Base-by-base conservation (phyloP, 2,797 vertebrate genomes). In the Epinephelus awoara region DNA sequence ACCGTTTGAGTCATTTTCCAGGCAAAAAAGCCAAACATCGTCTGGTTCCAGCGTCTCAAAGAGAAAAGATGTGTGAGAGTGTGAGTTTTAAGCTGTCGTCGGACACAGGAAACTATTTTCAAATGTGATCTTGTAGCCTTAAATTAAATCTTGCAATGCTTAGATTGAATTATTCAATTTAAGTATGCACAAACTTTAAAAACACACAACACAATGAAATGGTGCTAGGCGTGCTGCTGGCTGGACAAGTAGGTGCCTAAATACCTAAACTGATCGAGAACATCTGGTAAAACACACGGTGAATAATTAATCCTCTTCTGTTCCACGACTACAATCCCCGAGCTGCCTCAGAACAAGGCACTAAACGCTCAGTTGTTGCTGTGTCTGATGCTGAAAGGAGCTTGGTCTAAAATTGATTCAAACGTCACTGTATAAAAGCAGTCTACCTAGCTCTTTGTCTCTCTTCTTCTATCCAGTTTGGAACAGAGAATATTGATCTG, bases 401-500 rank as follows among this genome's bases (percentile, higher is more conserved):
- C 75, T 63, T 73, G 19, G 72, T 67, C 62, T 68, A 15, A 80
- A 77, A 90, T 69, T 40, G 73, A 91, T 84, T 83, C 64, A 72
- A 77, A 84, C 12, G 27, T 88, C 79, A 74, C 2, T 82, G 65
- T 76, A 80, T 71, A 64, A 87, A 91, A 88, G 75, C 23, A 27
- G 77, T 87, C 81, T 46, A 77, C 66, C 82, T 67, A 47, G 75
- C 77, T 62, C 82, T 84, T 90, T 84, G 65, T 88, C 74, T 88
- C 59, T 25, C 40, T 17, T 57, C 76, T 75, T 77, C 58, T 87
- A 83, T 85, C 68, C 80, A 72, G 82, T 91, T 85, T 76, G 59
- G 63, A 84, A 83, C 61, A 83, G 77, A 61, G 75, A 18, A 34
- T 89, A 89, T 90, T 76, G 93, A 94, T 92, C 78, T 49, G 71